Base-by-base conservation (phyloP, 1,140 invertebrate genomes). In the Bombus superbus region DNA sequence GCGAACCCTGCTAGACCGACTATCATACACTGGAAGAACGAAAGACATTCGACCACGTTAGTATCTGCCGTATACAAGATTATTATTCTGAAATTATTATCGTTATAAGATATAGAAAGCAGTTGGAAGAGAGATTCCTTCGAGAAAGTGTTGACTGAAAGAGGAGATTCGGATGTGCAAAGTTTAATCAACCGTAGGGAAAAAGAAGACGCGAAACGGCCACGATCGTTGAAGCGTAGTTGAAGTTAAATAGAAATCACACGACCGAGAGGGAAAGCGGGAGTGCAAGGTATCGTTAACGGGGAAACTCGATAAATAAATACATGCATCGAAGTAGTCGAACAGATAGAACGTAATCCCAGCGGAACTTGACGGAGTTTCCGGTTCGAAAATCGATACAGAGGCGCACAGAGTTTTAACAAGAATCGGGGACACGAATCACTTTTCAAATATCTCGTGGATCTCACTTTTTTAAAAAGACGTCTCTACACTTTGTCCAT, bases 21-120 rank as follows among this genome's bases (percentile, higher is more conserved):
- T 89, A 97, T 95, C 94, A 97, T 94, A 93, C 96, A 97, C 97
- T 97, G 95, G 32, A 96, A 96, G 86, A 81, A 47, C 81, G 90
- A 92, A 91, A 86, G 85, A 87, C 1, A 57, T 66, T 66, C 2
- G 13, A 83, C 8, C 15, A 11, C 3, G 5, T 62, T 44, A 15
- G 18, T 35, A 8, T 28, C 10, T 53, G 0, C 18, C 22, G 47
- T 22, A 53, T 53, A 22, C 18, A 53, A 22, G 47, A 53, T 53
- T 53, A 53, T 22, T 22, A 53, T 62, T 62, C 59, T 13, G 59
- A 28, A 28, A 62, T 62, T 62, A n/a, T 53, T 53, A 8, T 53
- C 18, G 8, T 53, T 53, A 22, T 53, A 53, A 53, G 47, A 53
- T 53, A 5, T 22, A 59, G 57, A 59, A 62, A 62, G 25, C 28